Evolutionary conservation across 2,888 invertebrate genomes (phyloP), one percentile per base, ranked within the genome.

Genomic region (Chalcosyrphus nemorum): DNA sequence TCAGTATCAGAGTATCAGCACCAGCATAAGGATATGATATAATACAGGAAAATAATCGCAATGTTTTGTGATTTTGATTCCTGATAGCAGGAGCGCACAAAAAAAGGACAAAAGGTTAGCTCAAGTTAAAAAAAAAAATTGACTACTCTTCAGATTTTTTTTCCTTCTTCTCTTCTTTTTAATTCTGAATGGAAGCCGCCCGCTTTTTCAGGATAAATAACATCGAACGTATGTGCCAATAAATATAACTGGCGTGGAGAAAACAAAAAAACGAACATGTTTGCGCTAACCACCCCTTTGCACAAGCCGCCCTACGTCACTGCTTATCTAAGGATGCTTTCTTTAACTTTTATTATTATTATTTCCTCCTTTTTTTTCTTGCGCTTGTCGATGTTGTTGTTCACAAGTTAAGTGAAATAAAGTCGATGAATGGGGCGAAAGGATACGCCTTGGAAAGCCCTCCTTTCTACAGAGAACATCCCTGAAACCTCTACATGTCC

Each of bases 1-100:
- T n/a, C 35, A 35, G n/a, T n/a, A 35, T 35, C 35, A 7, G n/a
- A n/a, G 38, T 5, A 38, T 13, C 38, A 38, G 52, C 32, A 63
- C 11, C 54, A 41, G 63, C n/a, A 41, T 52, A 17, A 47, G 66
- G 63, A 57, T 56, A 59, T 76, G 41, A 65, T 59, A 65, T 66
- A 50, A 56, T 32, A 50, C 38, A 27, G 57, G 27, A 32, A 43
- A 61, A 75, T 57, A 66, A 66, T 75, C 50, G 75, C 75, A 57
- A 75, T 43, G 59, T 59, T 66, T 66, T 68, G 66, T 59, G 76
- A 76, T 76, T 76, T 66, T 76, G 66, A 76, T 76, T 76, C 41
- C 57, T 59, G 76, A 76, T 76, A 76, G 17, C 13, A n/a, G 41
- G 5, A 50, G 54, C 63, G 6, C n/a, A 38, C 43, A 54, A 32